Base-by-base conservation (phyloP, 2,888 invertebrate genomes). In the Clanis bilineata region DNA sequence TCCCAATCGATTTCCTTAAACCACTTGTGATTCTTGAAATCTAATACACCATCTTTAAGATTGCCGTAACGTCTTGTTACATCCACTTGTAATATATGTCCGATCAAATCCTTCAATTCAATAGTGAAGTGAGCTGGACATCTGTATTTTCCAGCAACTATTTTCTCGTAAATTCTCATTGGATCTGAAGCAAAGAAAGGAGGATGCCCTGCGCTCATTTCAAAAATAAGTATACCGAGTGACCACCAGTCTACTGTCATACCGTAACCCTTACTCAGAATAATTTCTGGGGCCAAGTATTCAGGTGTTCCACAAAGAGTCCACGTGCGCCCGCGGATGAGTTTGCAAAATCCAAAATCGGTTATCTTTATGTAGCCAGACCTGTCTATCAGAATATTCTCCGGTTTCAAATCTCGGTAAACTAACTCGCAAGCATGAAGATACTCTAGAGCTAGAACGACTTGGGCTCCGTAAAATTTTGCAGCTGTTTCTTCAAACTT, bases 181-280 rank as follows among this genome's bases (percentile, higher is more conserved):
- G 97, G 97, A 74, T 98, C 97, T 56, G 95, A 95, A n/a, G 97
- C 95, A 75, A 95, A 96, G 88, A 99, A 99, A 0, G 99, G 99
- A 22, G 98, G 97, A 85, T 96, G 96, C 0, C 99, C 99, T 6
- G 97, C 96, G 38, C 95, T 95, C 96, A 98, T 97, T 90, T 98
- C 98, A 83, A 94, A 98, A 3, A 98, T 86, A 1, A 98, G 90
- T 7, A 98, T 93, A 0, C 97, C 99, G 45, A 97, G 93, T 0
- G 98, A 96, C 99, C 99, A 99, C 98, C 98, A 99, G 78, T 99
- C 99, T 0, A 97, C 98, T 0, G 97, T 95, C 74, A 94, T 95
- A 45, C 97, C 97, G 85, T 99, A 98, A 0, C 98, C 98, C 85
- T 97, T 97, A 66, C 96, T 96, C 57, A 97, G 93, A 68, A 98